phyloP scores from a whole-genome alignment of 2,888 invertebrate genomes.

The Heteromyza rotundicornis region DNA sequence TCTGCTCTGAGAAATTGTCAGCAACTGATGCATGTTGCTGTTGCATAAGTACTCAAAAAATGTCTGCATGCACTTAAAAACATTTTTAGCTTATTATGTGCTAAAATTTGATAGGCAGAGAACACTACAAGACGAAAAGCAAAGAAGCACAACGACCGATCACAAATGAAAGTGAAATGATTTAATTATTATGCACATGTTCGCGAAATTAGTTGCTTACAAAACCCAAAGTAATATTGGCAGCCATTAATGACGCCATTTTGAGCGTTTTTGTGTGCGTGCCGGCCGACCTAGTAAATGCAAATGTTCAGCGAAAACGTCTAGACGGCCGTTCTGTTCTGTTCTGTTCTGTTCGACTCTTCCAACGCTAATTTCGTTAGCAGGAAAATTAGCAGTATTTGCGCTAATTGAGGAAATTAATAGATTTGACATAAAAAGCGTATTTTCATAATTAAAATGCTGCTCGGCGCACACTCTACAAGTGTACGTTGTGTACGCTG shows the following conservation, averaged over 20 bases:
- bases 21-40: too few relatives aligned
- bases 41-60: not conserved
- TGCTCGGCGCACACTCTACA: not conserved
- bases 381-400: not conserved
- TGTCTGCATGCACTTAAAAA: too few relatives aligned
- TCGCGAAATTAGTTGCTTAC: not conserved
- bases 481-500: too few relatives aligned
- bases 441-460: not conserved
- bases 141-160: not conserved
- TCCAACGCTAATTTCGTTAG: too few relatives aligned
- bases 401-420: not conserved
- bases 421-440: not conserved
- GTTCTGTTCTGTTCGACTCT: too few relatives aligned
- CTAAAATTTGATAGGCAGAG: conserved; percentile 22
- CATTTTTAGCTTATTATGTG: conserved; percentile 12
- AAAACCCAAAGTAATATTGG: not conserved
- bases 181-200: not conserved
- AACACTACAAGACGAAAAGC: not conserved
- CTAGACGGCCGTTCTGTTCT: too few relatives aligned
- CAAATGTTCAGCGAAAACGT: not conserved
- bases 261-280: conserved; percentile 8
- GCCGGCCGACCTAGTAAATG: conserved; percentile 22
- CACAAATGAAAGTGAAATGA: not conserved
- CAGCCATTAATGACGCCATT: not conserved
- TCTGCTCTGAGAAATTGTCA: too few relatives aligned